These are phyloP conservation scores for Campoplex nolae DNA, from an alignment of 2,888 invertebrate genomes.

Conservation along the genomic window DNA sequence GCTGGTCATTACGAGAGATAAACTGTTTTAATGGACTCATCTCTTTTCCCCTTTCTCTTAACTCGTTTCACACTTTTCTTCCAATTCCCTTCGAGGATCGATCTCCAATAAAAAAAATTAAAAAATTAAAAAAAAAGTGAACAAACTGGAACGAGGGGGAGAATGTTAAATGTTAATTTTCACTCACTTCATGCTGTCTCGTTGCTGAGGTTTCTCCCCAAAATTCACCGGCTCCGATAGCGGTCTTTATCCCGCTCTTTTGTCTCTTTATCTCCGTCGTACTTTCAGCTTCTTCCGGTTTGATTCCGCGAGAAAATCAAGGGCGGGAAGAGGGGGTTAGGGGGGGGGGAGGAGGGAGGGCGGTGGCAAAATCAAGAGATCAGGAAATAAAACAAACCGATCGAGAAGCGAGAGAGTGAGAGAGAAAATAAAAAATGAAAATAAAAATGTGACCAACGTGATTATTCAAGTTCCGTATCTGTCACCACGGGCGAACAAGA, in stretches of 20 bases:
- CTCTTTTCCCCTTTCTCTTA: conserved; percentile 13
- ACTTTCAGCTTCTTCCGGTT: neutral
- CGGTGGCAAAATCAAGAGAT: neutral
- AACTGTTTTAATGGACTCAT: conserved; percentile 43
- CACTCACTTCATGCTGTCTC: conserved; percentile 74
- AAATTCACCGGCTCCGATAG: conserved; percentile 24
- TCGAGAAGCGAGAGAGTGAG: conserved; percentile 11
- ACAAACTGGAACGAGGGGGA: neutral
- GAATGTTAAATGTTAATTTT: conserved; percentile 39
- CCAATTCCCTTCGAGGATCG: neutral
- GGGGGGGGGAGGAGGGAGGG: too few relatives aligned
- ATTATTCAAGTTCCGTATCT: conserved; percentile 72
- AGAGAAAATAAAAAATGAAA: too few relatives aligned
- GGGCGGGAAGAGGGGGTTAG: neutral
- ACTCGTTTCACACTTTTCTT: neutral
- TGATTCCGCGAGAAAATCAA: neutral
- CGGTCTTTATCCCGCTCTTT: neutral
- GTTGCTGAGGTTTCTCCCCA: conserved; percentile 5
- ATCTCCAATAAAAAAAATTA: neutral
- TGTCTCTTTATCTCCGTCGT: neutral
- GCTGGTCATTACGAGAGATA: conserved; percentile 54
- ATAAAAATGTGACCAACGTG: neutral
- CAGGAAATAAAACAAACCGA: neutral
- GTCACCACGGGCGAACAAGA: conserved; percentile 77
- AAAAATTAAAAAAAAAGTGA: too few relatives aligned